Evolutionary conservation across 2,888 invertebrate genomes (phyloP).

Genomic region (Lasioglossum lativentre): DNA sequence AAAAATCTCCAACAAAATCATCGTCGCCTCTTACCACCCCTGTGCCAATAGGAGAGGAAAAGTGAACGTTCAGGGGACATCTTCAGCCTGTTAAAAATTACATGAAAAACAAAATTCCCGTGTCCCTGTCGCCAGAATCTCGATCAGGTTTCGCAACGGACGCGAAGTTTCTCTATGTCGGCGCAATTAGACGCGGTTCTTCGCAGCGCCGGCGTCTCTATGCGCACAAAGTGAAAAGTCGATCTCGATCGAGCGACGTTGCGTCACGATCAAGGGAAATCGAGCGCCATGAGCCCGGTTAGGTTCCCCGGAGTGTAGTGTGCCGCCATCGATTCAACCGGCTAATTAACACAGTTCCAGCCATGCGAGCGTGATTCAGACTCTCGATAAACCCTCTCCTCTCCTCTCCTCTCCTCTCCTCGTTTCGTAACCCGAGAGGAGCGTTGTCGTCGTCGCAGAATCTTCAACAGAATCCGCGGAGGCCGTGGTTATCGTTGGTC

Average conservation of each 20-base stretch:
- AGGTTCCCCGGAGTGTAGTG: not conserved
- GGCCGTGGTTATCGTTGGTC: constrained; percentile 12
- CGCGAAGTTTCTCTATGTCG: not conserved
- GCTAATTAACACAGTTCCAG: constrained; percentile 51
- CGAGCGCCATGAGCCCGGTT: not conserved
- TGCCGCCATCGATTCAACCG: constrained; percentile 23
- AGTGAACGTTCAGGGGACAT: not conserved
- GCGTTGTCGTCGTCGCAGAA: constrained; percentile 24
- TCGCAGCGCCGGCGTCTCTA: constrained; percentile 11
- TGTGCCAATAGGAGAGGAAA: too few relatives aligned
- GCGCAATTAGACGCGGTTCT: not conserved
- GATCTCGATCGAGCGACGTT: not conserved
- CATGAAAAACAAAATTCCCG: not conserved
- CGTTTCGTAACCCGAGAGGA: constrained; percentile 40
- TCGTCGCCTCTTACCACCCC: too few relatives aligned
- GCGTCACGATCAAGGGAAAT: not conserved
- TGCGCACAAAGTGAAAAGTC: constrained; percentile 11
- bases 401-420: not conserved
- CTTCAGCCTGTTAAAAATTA: too few relatives aligned
- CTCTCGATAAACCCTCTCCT: constrained; percentile 23
- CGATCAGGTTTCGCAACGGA: not conserved
- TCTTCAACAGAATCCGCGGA: constrained; percentile 15
- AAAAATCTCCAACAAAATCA: too few relatives aligned
- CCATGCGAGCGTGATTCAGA: constrained; percentile 41
- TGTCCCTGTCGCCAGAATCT: not conserved